Evolutionary conservation across 2,113 vertebrate species (phyloP).

Genomic region (Bos taurus): DNA sequence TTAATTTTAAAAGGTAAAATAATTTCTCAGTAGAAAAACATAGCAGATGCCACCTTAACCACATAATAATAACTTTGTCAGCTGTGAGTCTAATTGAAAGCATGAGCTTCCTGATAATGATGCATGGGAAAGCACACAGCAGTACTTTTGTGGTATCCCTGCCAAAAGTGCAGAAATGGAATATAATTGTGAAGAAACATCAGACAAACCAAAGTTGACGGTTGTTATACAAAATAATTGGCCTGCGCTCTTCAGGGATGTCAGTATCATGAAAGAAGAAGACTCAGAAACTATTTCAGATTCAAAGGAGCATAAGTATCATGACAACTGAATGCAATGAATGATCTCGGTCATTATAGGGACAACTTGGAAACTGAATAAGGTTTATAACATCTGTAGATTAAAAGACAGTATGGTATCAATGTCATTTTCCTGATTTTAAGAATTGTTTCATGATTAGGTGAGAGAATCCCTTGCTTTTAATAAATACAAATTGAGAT

Average conservation of each 20-base stretch:
- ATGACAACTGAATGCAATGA: neutral
- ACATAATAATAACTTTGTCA: neutral
- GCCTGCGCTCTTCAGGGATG: neutral
- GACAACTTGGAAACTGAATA: neutral
- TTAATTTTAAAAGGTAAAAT: neutral
- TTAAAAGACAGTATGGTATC: neutral
- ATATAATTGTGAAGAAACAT: neutral
- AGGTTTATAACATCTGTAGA: neutral
- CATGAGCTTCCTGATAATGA: neutral
- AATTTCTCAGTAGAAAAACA: neutral
- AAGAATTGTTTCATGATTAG: neutral
- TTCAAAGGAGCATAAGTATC: neutral
- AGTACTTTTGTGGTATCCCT: neutral
- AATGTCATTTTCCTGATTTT: neutral
- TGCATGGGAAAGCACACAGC: accelerated
- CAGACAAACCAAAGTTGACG: neutral
- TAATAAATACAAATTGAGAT: neutral
- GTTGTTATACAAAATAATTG: neutral
- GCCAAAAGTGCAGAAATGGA: neutral
- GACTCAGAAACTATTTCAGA: neutral
- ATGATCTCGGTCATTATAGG: neutral
- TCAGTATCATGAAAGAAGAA: neutral
- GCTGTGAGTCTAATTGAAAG: neutral
- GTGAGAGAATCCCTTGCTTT: neutral
- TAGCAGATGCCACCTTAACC: neutral